Conservation (phyloP, 2,113 vertebrate genomes). For the Cichladusa arquata region DNA sequence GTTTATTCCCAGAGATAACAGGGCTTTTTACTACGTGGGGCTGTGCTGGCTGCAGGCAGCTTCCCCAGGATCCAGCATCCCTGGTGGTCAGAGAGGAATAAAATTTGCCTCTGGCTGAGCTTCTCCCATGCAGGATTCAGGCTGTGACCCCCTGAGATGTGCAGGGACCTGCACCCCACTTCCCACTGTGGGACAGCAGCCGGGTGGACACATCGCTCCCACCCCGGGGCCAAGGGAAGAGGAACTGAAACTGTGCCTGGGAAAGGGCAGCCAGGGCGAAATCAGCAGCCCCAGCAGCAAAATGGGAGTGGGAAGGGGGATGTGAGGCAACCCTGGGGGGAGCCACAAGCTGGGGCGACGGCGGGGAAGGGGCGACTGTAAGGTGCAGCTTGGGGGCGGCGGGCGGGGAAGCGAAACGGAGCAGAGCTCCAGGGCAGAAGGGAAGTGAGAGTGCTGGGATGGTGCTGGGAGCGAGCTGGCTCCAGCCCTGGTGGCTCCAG, state of each 20-base stretch:
- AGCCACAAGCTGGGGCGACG: neutral
- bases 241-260: neutral
- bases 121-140: accelerated
- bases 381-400: accelerated
- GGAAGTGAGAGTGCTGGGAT: slow-evolving; percentile 23
- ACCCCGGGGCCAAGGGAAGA: neutral
- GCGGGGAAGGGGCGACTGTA: accelerated
- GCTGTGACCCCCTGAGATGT: neutral
- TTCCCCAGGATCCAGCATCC: neutral
- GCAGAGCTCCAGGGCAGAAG: neutral
- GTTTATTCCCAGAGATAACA: slow-evolving; percentile 24
- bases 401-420: neutral
- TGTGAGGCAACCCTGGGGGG: neutral
- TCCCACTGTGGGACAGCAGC: accelerated
- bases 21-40: neutral
- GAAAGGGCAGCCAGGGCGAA: neutral
- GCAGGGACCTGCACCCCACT: accelerated
- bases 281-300: neutral
- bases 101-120: neutral
- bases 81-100: accelerated
- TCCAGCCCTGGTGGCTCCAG: neutral
- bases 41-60: neutral
- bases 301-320: neutral
- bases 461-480: neutral
- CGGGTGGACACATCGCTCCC: neutral